Evolutionary conservation across 2,797 vertebrate genomes (phyloP), one percentile per base, ranked within the genome.

Genomic region (Rousettus madagascariensis): DNA sequence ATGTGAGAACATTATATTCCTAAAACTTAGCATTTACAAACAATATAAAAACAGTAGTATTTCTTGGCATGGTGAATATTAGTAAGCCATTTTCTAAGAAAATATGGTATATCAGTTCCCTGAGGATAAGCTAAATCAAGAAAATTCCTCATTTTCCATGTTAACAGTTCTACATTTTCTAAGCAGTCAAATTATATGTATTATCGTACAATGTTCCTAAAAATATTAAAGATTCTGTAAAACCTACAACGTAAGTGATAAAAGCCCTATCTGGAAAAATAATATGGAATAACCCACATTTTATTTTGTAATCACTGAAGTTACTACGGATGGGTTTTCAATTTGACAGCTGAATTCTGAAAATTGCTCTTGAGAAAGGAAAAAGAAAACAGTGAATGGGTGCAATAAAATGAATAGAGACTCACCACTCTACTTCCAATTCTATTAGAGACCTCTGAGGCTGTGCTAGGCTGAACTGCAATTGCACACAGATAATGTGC

Each of bases 161-260:
- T 84, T 79, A 86, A 87, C 13, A 71, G 69, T 46, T 95, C 28
- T 80, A 79, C 22, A 43, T 55, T 95, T 95, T 84, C 55, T 90
- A 93, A 83, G 78, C 8, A 84, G 72, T 26, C n/a, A 80, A 75
- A 72, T 36, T 88, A 46, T 41, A 72, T 24, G 33, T 36, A 65
- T 85, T 78, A 90, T 3, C 80, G 20, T 65, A 86, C 11, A 53
- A 63, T 72, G 28, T n/a, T 57, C 89, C 94, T 72, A 69, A 75
- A 95, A 95, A 90, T 24, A 85, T 46, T 87, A 93, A 95, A 69
- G 51, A 83, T 63, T 79, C 68, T 94, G 20, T 86, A 94, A 96
- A 41, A 91, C 28, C 63, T 83, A 36, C 33, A 68, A 83, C n/a
- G 13, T 74, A 71, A 96, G 41, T 41, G 43, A 95, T 36, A 53